phyloP scores from a whole-genome alignment of 2,888 invertebrate species.

The Sinhomidia bicolor region DNA sequence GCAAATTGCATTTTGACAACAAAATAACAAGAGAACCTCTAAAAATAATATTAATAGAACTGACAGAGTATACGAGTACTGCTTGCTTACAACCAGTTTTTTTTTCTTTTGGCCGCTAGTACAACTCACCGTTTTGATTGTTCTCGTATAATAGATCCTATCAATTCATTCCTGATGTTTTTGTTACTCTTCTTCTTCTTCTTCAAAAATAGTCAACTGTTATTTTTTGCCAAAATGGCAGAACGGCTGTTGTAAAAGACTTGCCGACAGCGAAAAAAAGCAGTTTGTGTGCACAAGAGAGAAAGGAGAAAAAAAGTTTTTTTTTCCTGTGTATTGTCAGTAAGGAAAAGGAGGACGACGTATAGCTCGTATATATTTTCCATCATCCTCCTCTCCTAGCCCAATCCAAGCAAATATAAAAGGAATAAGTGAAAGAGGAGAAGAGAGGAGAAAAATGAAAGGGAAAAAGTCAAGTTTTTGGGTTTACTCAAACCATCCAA shows the following conservation, averaged over 20 bases:
- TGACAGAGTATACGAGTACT: no score
- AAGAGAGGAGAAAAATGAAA: not conserved
- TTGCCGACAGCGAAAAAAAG: not conserved
- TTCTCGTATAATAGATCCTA: no score
- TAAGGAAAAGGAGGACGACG: not conserved
- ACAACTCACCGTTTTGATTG: no score
- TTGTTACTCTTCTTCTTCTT: no score
- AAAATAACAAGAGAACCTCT: no score
- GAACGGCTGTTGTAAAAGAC: not conserved
- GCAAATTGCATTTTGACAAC: no score
- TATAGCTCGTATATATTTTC: not conserved
- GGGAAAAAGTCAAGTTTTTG: constrained; percentile 61
- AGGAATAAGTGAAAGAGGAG: not conserved
- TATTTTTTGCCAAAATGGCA: not conserved
- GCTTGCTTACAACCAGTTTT: no score
- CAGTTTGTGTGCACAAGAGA: not conserved
- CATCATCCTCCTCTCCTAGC: constrained; percentile 44
- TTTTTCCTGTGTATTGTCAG: not conserved
- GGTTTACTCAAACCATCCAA: constrained; percentile 40
- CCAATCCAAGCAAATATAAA: constrained; percentile 45
- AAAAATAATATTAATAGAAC: no score
- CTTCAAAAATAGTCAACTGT: no score
- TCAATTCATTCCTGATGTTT: no score
- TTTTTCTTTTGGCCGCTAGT: no score
- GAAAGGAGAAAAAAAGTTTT: no score